A percentile compares a stretch with the other conserved stretches of the same genome.
These are phyloP conservation scores for Ophioninae sp. DNA, from an alignment of 2,888 invertebrate species.

Conservation along the genomic window DNA sequence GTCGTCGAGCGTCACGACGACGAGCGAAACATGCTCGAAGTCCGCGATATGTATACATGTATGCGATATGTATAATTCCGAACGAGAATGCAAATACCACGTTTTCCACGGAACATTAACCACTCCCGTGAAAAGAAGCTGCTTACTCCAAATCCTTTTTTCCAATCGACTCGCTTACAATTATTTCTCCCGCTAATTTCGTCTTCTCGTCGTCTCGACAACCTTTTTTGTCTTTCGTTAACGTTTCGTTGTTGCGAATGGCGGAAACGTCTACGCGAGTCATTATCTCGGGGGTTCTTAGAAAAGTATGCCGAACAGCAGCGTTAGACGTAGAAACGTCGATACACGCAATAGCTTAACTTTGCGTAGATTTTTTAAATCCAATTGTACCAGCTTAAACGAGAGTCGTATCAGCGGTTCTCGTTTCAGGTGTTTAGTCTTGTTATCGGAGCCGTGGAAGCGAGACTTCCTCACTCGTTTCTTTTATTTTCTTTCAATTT, in stretches of 20 bases:
- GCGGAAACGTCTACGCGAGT: background rate
- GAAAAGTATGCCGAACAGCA: background rate
- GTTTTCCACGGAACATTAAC: background rate
- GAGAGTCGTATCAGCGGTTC: too few species aligned
- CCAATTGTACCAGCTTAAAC: too few species aligned
- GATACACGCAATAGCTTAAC: too few species aligned
- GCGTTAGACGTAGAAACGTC: background rate
- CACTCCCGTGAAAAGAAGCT: background rate
- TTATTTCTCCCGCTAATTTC: background rate
- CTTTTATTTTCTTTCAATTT: background rate
- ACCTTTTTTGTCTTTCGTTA: background rate
- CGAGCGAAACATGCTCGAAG: background rate
- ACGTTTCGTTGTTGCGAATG: background rate
- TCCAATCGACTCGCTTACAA: background rate
- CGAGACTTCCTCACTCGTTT: background rate
- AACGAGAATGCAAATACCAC: background rate
- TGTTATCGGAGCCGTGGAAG: too few species aligned
- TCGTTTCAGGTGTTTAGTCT: too few species aligned
- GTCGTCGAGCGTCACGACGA: background rate
- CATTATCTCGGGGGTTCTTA: background rate
- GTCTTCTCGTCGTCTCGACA: background rate
- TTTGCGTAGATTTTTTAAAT: too few species aligned
- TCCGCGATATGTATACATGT: background rate
- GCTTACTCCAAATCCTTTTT: background rate
- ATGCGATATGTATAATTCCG: background rate